Conservation (phyloP, 1,140 invertebrate genomes). For the Atopsyche davidsoni region DNA sequence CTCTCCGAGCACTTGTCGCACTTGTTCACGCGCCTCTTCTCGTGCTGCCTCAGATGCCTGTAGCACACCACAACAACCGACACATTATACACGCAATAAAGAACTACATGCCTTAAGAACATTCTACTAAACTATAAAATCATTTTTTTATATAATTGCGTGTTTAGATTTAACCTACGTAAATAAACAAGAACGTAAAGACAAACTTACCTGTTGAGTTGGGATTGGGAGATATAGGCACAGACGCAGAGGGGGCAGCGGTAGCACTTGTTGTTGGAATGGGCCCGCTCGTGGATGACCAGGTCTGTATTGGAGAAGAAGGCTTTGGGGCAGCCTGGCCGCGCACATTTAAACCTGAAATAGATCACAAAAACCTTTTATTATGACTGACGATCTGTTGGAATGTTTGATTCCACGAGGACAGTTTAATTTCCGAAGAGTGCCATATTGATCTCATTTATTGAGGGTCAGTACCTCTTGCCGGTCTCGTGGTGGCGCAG, state of each 20-base stretch:
- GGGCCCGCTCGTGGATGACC: conserved; percentile 22
- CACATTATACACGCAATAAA: too few species aligned
- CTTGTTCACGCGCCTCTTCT: conserved; percentile 27
- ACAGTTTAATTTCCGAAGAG: neutral
- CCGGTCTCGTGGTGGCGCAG: conserved; percentile 24
- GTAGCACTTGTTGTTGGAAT: conserved; percentile 27
- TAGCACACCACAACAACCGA: too few species aligned
- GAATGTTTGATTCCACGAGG: neutral
- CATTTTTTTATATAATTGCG: too few species aligned
- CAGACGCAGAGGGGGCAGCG: conserved; percentile 25
- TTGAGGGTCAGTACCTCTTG: conserved; percentile 6
- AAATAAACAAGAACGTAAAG: neutral
- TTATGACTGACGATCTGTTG: conserved; percentile 5
- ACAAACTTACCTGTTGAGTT: conserved; percentile 22
- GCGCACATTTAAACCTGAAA: conserved; percentile 26
- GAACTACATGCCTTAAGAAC: too few species aligned
- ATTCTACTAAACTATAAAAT: neutral
- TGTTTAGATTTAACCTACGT: too few species aligned
- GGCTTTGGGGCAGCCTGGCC: conserved; percentile 25
- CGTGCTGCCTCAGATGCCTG: conserved; percentile 27
- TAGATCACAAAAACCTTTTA: conserved; percentile 5
- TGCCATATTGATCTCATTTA: neutral
- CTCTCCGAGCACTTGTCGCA: conserved; percentile 29
- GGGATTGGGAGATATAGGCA: conserved; percentile 27
- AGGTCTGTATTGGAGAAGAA: conserved; percentile 28